These are phyloP conservation scores for Xyrauchen texanus DNA, from an alignment of 2,113 vertebrate genomes.

Conservation along the genomic window DNA sequence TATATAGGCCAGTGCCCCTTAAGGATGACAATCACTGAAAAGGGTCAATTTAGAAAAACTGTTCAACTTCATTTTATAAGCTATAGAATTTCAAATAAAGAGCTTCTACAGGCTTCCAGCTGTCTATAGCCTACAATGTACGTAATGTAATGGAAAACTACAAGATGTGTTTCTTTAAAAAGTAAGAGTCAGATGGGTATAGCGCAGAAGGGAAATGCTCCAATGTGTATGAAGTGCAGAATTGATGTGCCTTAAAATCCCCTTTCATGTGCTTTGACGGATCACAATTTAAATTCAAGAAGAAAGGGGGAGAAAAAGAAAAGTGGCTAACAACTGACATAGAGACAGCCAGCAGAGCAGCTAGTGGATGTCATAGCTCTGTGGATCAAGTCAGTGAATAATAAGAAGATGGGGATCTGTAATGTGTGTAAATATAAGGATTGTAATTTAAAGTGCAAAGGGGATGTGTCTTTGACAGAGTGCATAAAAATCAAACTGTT, in stretches of 20 bases:
- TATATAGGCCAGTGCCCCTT: neutral
- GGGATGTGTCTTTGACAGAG: conserved; percentile 27
- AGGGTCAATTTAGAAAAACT: neutral
- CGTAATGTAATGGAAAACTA: neutral
- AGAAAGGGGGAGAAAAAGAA: neutral
- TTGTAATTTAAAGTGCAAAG: conserved; percentile 38
- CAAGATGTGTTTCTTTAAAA: conserved; percentile 14
- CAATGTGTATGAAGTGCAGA: neutral
- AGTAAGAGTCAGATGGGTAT: neutral
- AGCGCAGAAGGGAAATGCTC: neutral
- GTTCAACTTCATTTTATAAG: neutral
- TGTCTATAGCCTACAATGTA: neutral
- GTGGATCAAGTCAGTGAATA: conserved; percentile 42
- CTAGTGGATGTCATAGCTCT: conserved; percentile 30
- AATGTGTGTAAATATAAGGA: neutral
- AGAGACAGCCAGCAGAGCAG: conserved; percentile 43
- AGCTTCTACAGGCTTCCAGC: neutral
- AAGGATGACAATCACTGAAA: too few species aligned
- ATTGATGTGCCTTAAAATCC: conserved; percentile 22
- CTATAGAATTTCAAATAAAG: neutral
- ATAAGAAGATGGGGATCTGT: conserved; percentile 39
- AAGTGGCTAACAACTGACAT: conserved; percentile 45
- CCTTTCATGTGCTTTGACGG: neutral
- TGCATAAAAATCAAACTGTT: conserved; percentile 46
- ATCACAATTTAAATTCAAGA: conserved; percentile 9